Conservation (phyloP, 2,113 vertebrate genomes). For the Rhombomys opimus region DNA sequence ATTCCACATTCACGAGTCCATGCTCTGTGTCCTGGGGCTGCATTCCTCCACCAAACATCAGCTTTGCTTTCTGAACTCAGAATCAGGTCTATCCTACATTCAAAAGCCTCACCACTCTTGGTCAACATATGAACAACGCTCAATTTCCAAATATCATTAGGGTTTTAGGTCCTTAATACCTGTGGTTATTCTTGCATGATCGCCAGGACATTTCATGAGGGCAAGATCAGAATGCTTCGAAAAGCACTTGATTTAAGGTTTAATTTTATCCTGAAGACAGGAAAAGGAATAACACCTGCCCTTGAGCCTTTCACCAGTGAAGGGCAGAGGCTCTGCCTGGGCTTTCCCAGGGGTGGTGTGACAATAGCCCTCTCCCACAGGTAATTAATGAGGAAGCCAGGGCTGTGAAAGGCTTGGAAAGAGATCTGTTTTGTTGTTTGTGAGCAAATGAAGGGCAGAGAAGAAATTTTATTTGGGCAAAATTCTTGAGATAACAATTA, state of each 20-base stretch:
- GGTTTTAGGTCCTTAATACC: neutral
- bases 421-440: neutral
- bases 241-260: neutral
- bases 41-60: neutral
- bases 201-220: neutral
- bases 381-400: neutral
- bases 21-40: neutral
- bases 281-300: neutral
- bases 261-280: neutral
- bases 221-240: neutral
- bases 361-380: neutral
- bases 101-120: neutral
- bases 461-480: neutral
- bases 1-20: neutral
- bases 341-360: neutral
- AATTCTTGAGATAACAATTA: neutral
- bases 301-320: neutral
- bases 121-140: neutral
- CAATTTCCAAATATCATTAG: neutral
- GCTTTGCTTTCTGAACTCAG: neutral
- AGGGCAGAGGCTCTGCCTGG: neutral
- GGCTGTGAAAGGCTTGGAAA: neutral
- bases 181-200: neutral
- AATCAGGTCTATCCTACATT: neutral
- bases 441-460: neutral